These are phyloP conservation scores for Larimichthys crocea DNA, from an alignment of 2,113 vertebrate species.

Conservation along the genomic window DNA sequence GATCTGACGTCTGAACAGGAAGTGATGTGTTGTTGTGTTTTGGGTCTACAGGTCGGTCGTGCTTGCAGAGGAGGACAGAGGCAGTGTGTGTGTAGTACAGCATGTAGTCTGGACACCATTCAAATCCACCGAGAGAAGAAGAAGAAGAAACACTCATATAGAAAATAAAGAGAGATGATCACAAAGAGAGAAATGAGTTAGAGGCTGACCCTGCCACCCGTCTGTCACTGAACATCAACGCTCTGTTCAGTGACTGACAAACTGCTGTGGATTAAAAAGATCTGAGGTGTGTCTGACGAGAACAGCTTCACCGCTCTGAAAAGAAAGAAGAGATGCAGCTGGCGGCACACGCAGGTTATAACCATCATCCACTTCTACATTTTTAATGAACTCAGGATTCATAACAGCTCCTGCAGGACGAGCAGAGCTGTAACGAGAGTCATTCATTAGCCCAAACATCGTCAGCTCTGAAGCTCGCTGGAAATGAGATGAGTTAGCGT, in stretches of 20 bases:
- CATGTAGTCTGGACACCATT: constrained; percentile 71
- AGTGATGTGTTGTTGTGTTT: not conserved
- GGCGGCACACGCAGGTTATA: not conserved
- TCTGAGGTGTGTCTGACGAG: too few species aligned
- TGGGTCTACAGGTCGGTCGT: constrained; percentile 54
- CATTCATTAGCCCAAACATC: constrained; percentile 1
- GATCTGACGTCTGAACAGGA: constrained; percentile 2
- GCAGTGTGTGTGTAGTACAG: constrained; percentile 71
- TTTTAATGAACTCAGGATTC: not conserved
- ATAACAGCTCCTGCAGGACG: not conserved
- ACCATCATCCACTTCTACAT: not conserved
- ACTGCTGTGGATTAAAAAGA: not conserved
- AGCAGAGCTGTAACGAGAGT: not conserved
- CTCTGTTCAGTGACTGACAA: not conserved
- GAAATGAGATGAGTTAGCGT: constrained; percentile 24
- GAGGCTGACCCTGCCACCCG: not conserved
- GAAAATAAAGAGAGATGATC: constrained; percentile 68
- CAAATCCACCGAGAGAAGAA: constrained; percentile 56
- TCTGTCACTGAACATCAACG: not conserved
- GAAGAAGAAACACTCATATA: constrained; percentile 68
- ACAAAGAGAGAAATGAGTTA: constrained; percentile 62
- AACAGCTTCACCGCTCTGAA: constrained; percentile 1
- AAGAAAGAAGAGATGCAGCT: not conserved
- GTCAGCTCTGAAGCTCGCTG: not conserved
- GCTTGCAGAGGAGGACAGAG: constrained; percentile 77